These are phyloP conservation scores for Hypena proboscidalis DNA, from an alignment of 2,888 invertebrate species.

Conservation along the genomic window DNA sequence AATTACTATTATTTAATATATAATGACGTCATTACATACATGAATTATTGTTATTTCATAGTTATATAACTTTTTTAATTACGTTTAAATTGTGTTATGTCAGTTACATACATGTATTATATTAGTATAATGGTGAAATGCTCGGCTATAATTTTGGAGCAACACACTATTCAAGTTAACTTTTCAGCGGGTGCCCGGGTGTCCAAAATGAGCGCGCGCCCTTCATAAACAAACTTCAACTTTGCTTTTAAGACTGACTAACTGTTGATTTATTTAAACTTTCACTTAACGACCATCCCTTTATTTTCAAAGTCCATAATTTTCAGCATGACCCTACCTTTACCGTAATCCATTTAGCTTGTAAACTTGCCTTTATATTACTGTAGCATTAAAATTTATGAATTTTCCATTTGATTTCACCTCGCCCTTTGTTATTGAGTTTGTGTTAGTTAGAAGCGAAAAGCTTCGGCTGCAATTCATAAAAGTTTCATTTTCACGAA, in stretches of 20 bases:
- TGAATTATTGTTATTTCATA: conserved; percentile 7
- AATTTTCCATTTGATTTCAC: conserved; percentile 38
- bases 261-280: conserved; percentile 52
- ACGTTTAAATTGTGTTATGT: conserved; percentile 17
- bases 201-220: conserved; percentile 37
- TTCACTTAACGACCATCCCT: conserved; percentile 48
- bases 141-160: conserved; percentile 20
- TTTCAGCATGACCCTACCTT: conserved; percentile 42
- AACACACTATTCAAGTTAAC: conserved; percentile 33
- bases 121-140: conserved; percentile 18
- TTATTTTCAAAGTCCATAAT: conserved; percentile 49
- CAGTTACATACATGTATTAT: conserved; percentile 18
- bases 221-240: conserved; percentile 52
- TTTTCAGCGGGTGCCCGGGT: conserved; percentile 29
- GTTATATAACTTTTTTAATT: conserved; percentile 8
- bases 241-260: conserved; percentile 59
- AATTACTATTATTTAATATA: not conserved
- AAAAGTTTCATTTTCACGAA: conserved; percentile 55
- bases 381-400: conserved; percentile 31
- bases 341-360: conserved; percentile 33
- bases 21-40: not conserved
- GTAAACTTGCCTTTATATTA: conserved; percentile 24
- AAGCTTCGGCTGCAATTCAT: conserved; percentile 47
- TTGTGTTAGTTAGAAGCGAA: conserved; percentile 44
- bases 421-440: conserved; percentile 37